Conservation (phyloP, 2,797 vertebrate species). For the Galagoides demidoff region DNA sequence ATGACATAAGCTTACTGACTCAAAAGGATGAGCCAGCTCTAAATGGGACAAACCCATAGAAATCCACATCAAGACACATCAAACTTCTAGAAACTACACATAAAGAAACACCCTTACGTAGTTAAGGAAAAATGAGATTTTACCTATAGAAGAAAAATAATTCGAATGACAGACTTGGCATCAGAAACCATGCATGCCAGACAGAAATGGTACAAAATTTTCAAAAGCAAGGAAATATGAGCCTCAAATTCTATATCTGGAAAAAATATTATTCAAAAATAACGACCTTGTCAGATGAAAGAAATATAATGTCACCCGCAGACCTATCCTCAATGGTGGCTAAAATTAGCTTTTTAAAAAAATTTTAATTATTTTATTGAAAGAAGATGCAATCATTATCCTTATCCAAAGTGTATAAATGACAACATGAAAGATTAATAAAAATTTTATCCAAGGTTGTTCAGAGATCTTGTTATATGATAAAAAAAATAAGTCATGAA, state of each 20-base stretch:
- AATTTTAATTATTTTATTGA: not conserved
- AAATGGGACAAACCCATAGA: conserved; percentile 1
- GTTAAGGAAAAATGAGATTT: not conserved
- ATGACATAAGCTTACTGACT: not conserved
- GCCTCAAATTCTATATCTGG: not conserved
- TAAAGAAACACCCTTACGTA: not conserved
- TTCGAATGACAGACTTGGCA: not conserved
- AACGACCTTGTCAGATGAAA: not conserved
- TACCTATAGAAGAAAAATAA: not conserved
- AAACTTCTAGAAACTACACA: not conserved
- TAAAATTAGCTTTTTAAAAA: not conserved
- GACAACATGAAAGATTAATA: not conserved
- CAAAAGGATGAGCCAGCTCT: not conserved
- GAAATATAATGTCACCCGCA: not conserved
- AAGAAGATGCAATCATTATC: not conserved
- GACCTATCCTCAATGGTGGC: not conserved
- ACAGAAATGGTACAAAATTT: not conserved
- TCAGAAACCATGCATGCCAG: not conserved
- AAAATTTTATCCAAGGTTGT: not conserved
- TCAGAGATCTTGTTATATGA: not conserved
- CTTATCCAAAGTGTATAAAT: not conserved
- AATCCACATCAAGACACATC: not conserved
- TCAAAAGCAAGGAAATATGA: conserved; percentile 1
- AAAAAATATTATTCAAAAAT: not conserved
- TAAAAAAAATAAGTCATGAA: conserved; percentile 11